Evolutionary conservation across 2,113 vertebrate genomes (phyloP).

Genomic region (Indicator indicator): DNA sequence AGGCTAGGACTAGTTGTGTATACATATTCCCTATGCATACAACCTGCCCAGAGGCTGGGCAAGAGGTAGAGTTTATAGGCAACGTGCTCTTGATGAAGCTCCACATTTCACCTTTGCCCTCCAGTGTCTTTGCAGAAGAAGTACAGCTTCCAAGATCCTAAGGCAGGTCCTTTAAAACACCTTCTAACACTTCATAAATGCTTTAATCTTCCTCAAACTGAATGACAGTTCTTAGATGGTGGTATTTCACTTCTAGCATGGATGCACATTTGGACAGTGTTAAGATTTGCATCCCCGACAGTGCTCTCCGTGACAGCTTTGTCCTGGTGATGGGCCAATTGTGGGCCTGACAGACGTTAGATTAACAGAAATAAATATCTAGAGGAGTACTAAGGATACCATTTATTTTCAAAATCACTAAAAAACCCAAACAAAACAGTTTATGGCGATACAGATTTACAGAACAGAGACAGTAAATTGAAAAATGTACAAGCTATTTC

Average conservation of each 20-base stretch:
- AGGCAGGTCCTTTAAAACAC: background rate
- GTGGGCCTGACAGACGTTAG: background rate
- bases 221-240: background rate
- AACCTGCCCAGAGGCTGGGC: background rate
- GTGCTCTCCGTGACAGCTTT: background rate
- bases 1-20: background rate
- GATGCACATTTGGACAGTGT: background rate
- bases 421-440: conserved; percentile 71
- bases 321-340: background rate
- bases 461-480: conserved; percentile 74
- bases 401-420: conserved; percentile 84
- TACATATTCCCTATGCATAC: background rate
- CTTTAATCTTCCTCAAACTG: background rate
- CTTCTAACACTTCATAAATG: background rate
- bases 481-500: conserved; percentile 81
- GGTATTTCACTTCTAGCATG: background rate
- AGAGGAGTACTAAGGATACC: conserved; percentile 68
- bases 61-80: background rate
- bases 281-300: background rate
- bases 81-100: background rate
- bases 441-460: conserved; percentile 78
- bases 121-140: background rate
- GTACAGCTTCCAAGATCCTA: rapidly evolving
- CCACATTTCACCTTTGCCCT: background rate
- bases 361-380: conserved; percentile 3